phyloP scores from a whole-genome alignment of 2,888 invertebrate genomes.

The Drosophila parthenogenetica region DNA sequence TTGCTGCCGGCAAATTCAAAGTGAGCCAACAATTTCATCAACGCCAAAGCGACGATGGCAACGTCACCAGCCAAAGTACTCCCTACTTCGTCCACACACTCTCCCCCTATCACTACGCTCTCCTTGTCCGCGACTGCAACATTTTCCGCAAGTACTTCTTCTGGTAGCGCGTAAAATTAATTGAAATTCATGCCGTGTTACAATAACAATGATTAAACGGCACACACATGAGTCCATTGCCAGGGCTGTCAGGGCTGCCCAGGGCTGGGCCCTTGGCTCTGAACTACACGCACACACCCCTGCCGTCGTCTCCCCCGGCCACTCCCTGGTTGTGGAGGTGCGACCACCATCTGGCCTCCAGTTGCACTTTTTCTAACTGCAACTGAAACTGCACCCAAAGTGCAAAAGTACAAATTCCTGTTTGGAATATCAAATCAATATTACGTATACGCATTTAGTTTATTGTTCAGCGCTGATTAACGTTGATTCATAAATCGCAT shows the following conservation, averaged over 20 bases:
- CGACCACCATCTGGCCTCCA: conserved; percentile 39
- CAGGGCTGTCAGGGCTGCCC: conserved; percentile 47
- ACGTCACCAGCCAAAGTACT: conserved; percentile 29
- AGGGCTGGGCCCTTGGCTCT: conserved; percentile 63
- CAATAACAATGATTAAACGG: conserved; percentile 80
- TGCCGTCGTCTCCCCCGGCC: not conserved
- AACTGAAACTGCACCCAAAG: conserved; percentile 75
- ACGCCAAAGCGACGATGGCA: conserved; percentile 67
- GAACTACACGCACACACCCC: not conserved
- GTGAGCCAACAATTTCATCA: conserved; percentile 79
- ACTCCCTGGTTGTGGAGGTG: not conserved
- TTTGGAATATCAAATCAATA: conserved; percentile 82
- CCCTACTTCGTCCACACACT: not conserved
- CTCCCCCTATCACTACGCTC: not conserved
- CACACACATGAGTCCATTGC: conserved; percentile 62
- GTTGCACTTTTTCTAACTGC: conserved; percentile 61
- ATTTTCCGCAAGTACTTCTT: conserved; percentile 25
- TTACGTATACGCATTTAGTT: conserved; percentile 7
- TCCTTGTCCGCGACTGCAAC: not conserved
- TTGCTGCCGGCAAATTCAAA: conserved; percentile 82
- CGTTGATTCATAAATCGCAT: conserved; percentile 73
- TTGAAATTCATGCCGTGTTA: conserved; percentile 79
- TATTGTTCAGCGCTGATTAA: conserved; percentile 44
- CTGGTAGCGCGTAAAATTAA: conserved; percentile 78
- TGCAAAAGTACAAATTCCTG: conserved; percentile 85